Conservation (phyloP, 2,113 vertebrate species). For the Verasper variegatus region DNA sequence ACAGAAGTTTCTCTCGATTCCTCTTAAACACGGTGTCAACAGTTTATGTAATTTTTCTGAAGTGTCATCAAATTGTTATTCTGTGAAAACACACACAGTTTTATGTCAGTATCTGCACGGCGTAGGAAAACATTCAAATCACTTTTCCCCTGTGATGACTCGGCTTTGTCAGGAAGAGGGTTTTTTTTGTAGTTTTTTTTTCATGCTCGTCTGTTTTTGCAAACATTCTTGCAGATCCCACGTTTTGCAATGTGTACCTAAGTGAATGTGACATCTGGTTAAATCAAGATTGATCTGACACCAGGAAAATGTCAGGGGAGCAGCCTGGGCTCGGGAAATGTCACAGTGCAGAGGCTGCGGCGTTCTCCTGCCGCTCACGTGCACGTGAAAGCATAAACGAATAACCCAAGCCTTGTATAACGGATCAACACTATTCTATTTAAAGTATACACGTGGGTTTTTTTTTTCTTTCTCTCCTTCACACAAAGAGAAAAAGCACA, state of each 20-base stretch:
- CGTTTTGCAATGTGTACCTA: conserved; percentile 75
- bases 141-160: conserved; percentile 25
- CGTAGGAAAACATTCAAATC: conserved; percentile 29
- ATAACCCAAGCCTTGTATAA: conserved; percentile 1
- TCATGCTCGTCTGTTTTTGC: conserved; percentile 35
- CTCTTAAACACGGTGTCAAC: neutral
- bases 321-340: conserved; percentile 77
- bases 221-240: conserved; percentile 44
- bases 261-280: conserved; percentile 80
- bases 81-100: neutral
- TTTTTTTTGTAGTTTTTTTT: conserved; percentile 39
- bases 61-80: conserved; percentile 24
- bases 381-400: conserved; percentile 18
- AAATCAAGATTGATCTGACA: conserved; percentile 86
- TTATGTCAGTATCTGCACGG: neutral
- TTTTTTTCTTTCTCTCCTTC: neutral
- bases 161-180: conserved; percentile 33
- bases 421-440: conserved; percentile 10
- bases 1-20: neutral
- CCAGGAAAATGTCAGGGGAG: conserved; percentile 83
- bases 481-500: neutral
- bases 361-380: conserved; percentile 35
- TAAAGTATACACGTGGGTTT: neutral
- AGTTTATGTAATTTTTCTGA: neutral
- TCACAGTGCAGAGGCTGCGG: conserved; percentile 66